These are phyloP conservation scores for Busseola fusca DNA, from an alignment of 2,888 invertebrate genomes.

Conservation along the genomic window DNA sequence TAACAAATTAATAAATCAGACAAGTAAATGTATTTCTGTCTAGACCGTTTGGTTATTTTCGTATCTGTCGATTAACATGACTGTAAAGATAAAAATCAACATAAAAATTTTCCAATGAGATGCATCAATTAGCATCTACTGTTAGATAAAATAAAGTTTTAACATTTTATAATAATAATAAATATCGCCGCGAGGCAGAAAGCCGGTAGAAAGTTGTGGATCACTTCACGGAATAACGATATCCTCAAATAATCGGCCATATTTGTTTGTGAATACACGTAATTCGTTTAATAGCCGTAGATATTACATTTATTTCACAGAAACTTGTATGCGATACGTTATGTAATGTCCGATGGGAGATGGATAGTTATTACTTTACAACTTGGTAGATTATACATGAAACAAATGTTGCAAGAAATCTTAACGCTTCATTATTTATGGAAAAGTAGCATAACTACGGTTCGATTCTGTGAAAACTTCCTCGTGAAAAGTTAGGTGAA, in stretches of 20 bases:
- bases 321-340: conserved; percentile 31
- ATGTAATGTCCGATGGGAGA: conserved; percentile 17
- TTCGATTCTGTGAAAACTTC: too few species aligned
- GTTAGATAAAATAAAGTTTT: conserved; percentile 33
- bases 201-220: conserved; percentile 48
- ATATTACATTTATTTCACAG: conserved; percentile 38
- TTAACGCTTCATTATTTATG: conserved; percentile 17
- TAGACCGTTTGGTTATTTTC: conserved; percentile 9
- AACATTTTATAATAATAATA: conserved; percentile 17
- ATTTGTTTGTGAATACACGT: conserved; percentile 36
- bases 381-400: conserved; percentile 1
- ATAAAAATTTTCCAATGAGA: conserved; percentile 7
- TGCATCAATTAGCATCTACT: conserved; percentile 29
- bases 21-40: background rate
- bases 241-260: conserved; percentile 46
- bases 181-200: conserved; percentile 50
- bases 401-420: conserved; percentile 26
- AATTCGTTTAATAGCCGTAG: conserved; percentile 39
- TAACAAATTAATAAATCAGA: background rate
- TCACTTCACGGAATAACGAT: conserved; percentile 40
- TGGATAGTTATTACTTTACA: conserved; percentile 14
- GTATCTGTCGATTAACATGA: conserved; percentile 14
- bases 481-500: too few species aligned
- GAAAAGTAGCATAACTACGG: conserved; percentile 10
- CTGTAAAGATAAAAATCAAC: conserved; percentile 14